These are phyloP conservation scores for Pseudanteris insignis DNA, from an alignment of 2,888 invertebrate genomes.

Conservation along the genomic window DNA sequence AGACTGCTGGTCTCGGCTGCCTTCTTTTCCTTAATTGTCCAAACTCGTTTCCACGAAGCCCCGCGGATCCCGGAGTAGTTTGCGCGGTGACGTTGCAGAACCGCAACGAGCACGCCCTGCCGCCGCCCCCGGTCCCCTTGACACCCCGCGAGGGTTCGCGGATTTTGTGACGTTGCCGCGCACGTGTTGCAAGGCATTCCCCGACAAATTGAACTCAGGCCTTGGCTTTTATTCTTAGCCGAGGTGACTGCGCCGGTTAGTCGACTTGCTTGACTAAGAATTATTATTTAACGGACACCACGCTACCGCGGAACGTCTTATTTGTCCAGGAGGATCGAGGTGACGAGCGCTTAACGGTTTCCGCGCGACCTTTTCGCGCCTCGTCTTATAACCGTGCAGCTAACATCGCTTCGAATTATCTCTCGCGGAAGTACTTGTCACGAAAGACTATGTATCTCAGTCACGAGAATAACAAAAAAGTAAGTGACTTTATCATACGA, in stretches of 20 bases:
- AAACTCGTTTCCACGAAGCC: slow-evolving; percentile 16
- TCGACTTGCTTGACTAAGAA: slow-evolving; percentile 66
- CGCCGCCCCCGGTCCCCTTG: slow-evolving; percentile 9
- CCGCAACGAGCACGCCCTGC: no score
- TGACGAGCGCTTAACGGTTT: slow-evolving; percentile 65
- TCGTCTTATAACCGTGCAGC: slow-evolving; percentile 45
- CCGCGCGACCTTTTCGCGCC: slow-evolving; percentile 53
- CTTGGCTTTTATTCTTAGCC: slow-evolving; percentile 66
- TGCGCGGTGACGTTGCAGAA: slow-evolving; percentile 24
- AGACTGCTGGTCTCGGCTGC: slow-evolving; percentile 46
- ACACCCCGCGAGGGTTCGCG: slow-evolving; percentile 22
- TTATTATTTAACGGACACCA: slow-evolving; percentile 61
- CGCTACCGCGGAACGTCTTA: slow-evolving; percentile 54
- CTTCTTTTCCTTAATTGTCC: slow-evolving; percentile 41
- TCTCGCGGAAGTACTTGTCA: slow-evolving; percentile 35
- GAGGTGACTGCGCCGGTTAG: slow-evolving; percentile 61
- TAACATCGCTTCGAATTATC: slow-evolving; percentile 23
- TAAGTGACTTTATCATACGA: slow-evolving; percentile 4
- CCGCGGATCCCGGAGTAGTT: no score
- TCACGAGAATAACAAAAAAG: slow-evolving; percentile 28
- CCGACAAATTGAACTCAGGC: slow-evolving; percentile 67
- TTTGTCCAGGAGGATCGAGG: slow-evolving; percentile 64
- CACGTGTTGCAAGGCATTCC: slow-evolving; percentile 65
- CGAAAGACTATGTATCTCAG: slow-evolving; percentile 18
- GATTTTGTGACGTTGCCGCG: slow-evolving; percentile 49